phyloP scores from a whole-genome alignment of 2,888 invertebrate genomes.

The Tachina fera region DNA sequence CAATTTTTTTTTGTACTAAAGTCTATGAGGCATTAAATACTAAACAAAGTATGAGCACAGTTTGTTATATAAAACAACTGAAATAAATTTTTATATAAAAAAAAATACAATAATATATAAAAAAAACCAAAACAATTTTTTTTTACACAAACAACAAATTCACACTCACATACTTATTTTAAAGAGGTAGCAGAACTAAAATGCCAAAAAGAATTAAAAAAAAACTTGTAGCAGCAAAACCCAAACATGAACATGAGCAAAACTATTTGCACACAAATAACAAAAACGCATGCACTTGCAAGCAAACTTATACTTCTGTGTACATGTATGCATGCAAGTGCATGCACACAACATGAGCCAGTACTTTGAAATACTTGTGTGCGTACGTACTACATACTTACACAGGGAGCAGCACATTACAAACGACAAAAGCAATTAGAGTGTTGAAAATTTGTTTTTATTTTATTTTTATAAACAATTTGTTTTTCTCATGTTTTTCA shows the following conservation, averaged over 20 bases:
- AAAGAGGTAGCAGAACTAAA: constrained; percentile 19
- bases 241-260: constrained; percentile 54
- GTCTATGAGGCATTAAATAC: constrained; percentile 64
- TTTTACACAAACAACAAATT: constrained; percentile 38
- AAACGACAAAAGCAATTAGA: constrained; percentile 73
- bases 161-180: not conserved
- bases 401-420: constrained; percentile 39
- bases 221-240: constrained; percentile 18
- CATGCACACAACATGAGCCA: not conserved
- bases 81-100: constrained; percentile 24
- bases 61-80: constrained; percentile 47
- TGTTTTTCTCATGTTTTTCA: constrained; percentile 24
- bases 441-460: constrained; percentile 63
- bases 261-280: constrained; percentile 47
- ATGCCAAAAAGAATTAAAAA: constrained; percentile 1
- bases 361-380: not conserved
- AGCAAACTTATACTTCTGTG: not conserved
- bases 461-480: constrained; percentile 47
- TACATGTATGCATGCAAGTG: not conserved
- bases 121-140: constrained; percentile 52
- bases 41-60: constrained; percentile 62
- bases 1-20: constrained; percentile 22
- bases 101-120: constrained; percentile 3
- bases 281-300: constrained; percentile 12
- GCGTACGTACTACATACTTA: not conserved